Evolutionary conservation across 2,797 vertebrate genomes (phyloP).

Genomic region (Rhabdophis nuchalis): DNA sequence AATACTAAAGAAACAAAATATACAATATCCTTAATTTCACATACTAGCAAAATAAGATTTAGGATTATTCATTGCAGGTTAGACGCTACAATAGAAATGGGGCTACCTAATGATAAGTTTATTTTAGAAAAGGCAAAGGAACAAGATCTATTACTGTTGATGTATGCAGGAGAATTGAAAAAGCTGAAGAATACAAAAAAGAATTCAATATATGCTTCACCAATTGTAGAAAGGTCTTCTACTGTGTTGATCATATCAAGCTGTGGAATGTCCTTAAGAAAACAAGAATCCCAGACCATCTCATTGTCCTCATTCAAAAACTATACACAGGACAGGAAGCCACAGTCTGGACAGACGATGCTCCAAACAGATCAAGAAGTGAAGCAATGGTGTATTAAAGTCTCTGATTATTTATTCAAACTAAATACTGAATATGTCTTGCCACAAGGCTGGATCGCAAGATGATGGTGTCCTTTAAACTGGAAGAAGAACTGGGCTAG

Average conservation of each 20-base stretch:
- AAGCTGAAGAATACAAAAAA: background rate
- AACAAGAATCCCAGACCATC: background rate
- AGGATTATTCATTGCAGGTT: background rate
- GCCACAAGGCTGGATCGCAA: background rate
- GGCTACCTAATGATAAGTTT: background rate
- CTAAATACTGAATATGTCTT: background rate
- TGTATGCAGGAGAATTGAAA: background rate
- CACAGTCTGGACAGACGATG: background rate
- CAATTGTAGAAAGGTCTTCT: background rate
- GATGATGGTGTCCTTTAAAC: background rate
- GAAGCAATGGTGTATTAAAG: background rate
- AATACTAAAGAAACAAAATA: background rate
- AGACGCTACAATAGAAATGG: background rate
- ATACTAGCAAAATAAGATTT: background rate
- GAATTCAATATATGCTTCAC: background rate
- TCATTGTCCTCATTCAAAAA: background rate
- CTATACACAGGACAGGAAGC: background rate
- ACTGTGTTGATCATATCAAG: background rate
- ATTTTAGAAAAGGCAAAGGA: background rate
- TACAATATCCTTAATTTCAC: background rate
- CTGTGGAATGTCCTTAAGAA: background rate
- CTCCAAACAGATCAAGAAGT: background rate
- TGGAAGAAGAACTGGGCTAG: background rate
- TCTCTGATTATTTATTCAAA: background rate
- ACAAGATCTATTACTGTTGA: background rate